Evolutionary conservation across 2,888 invertebrate genomes (phyloP).

Genomic region (Callosobruchus maculatus): DNA sequence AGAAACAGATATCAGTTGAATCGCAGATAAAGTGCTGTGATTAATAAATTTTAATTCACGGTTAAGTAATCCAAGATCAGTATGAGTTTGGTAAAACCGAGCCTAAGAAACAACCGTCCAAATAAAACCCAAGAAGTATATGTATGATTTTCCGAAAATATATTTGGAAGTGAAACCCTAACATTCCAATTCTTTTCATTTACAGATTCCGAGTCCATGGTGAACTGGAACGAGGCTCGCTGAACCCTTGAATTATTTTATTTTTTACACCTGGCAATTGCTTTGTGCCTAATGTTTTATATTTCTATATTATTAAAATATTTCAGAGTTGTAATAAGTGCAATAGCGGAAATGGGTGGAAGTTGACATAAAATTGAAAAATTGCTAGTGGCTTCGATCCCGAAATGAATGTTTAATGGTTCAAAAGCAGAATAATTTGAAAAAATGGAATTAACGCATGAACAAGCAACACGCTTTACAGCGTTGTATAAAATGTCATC

Average conservation of each 20-base stretch:
- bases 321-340: neutral
- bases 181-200: constrained; percentile 4
- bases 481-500: neutral
- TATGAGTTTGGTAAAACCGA: no score
- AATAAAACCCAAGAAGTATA: no score
- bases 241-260: neutral
- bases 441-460: neutral
- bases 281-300: neutral
- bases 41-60: no score
- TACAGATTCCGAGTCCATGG: constrained; percentile 14
- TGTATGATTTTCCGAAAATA: no score
- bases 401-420: neutral
- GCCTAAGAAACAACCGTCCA: no score
- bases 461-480: neutral
- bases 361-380: neutral
- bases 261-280: neutral
- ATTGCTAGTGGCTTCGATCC: neutral
- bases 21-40: no score
- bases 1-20: no score
- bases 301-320: neutral
- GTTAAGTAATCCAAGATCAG: no score
- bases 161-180: no score
- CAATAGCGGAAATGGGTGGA: no score
- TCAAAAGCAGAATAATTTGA: neutral
- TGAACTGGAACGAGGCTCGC: neutral